Evolutionary conservation across 2,888 invertebrate genomes (phyloP), one percentile per base, ranked within the genome.

Genomic region (Taenaris catops): DNA sequence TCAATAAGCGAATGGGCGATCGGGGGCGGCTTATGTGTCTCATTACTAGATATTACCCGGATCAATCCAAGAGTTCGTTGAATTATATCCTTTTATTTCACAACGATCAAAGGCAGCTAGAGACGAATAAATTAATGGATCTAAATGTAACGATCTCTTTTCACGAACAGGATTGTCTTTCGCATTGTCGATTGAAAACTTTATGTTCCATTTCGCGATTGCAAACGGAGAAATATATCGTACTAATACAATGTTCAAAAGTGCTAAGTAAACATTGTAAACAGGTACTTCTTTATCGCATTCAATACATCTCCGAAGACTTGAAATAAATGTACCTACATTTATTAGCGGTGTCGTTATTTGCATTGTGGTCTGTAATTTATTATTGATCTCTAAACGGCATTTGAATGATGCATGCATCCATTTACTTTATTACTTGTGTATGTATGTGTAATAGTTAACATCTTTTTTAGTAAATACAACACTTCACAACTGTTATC

Each of bases 31-130:
- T 80, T 78, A 78, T 79, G 66, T 78, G 73, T 69, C 71, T 71
- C 74, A 69, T 76, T 71, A 75, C 74, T 76, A 73, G 72, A 74
- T 71, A 79, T 74, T 72, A 72, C 72, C 67, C 49, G 58, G 63
- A 67, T 66, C 49, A 51, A 47, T 53, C 44, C 45, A 41, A 60
- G 55, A 55, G 49, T 62, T 53, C 58, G 59, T 56, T 62, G 51
- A 52, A 61, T 55, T 58, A 58, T 63, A 63, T 59, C 67, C 61
- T 58, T 70, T 70, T 70, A 67, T 69, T 70, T 63, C 58, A 51
- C 56, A 44, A 48, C 49, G 62, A 65, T 57, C 59, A 59, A 62
- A 59, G 55, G 49, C 53, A 53, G 49, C 51, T 49, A 49, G 47
- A 52, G 53, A 55, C 52, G 59, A 67, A 68, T 69, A 68, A 66